Conservation (phyloP, 2,797 vertebrate genomes). For the Cheirogaleus major region DNA sequence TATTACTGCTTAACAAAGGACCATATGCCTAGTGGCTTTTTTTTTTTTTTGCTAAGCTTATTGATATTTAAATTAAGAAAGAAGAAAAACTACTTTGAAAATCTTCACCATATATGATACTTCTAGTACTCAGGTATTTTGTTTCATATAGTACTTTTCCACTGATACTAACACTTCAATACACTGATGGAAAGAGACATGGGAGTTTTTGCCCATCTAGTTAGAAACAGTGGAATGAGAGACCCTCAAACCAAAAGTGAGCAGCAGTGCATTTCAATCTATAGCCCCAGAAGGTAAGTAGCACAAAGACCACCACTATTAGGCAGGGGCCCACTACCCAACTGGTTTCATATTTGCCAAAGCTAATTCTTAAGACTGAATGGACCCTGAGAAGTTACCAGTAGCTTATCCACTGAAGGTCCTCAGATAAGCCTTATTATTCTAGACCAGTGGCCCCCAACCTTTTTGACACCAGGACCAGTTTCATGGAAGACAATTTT, state of each 20-base stretch:
- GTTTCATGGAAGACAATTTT: too few relatives aligned
- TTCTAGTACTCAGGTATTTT: conserved; percentile 30
- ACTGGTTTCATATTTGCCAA: conserved; percentile 2
- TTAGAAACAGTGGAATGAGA: not conserved
- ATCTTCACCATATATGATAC: not conserved
- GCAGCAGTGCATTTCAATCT: not conserved
- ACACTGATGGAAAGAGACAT: not conserved
- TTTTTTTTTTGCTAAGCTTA: not conserved
- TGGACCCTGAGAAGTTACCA: not conserved
- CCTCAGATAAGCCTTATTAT: conserved; percentile 19
- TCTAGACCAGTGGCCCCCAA: not conserved
- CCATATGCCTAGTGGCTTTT: not conserved
- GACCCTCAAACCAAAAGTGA: not conserved
- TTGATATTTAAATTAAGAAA: conserved; percentile 28
- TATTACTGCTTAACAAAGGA: conserved; percentile 4
- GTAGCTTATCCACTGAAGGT: not conserved
- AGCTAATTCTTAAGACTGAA: not conserved
- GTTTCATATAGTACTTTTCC: not conserved
- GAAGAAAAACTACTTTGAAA: conserved; percentile 1
- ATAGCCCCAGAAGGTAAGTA: not conserved
- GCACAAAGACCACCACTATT: not conserved
- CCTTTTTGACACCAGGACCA: too few relatives aligned
- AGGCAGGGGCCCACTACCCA: not conserved
- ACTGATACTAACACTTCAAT: not conserved
- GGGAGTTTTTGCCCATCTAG: not conserved